Base-by-base conservation (phyloP, 2,888 invertebrate species). In the Leistus spinibarbis region DNA sequence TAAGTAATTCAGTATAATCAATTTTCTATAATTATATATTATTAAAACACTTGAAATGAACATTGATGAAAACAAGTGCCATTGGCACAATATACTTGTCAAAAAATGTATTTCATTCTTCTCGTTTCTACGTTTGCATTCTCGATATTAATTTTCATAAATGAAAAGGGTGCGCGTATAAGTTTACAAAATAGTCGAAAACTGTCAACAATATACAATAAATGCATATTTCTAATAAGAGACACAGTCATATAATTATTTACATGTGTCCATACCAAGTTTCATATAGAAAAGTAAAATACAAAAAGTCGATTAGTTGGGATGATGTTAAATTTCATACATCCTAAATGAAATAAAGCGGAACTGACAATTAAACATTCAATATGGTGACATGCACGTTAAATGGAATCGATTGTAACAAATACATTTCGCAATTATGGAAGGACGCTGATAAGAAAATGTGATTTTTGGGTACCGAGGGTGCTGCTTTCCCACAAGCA, bases 181-280 rank as follows among this genome's bases (percentile, higher is more conserved):
- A 27, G 27, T 27, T 7, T 27, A 27, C 27, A 27, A 27, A 27
- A 27, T 27, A 27, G 9, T 27, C 27, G 27, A 27, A 27, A 27
- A 27, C 27, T 27, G 27, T 27, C 27, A 27, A 27, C 27, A 27
- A 27, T 27, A 27, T 57, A 62, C 40, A 16, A 56, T 16, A 69
- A 69, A 69, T 69, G 69, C 22, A 27, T 40, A 24, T 65, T 65
- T 5, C 19, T 40, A 27, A 40, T 65, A 40, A 16, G 19, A 62
- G 19, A 19, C n/a, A 64, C 17, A 27, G 27, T 27, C n/a, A 7
- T 7, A 7, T 7, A 7, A 27, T 27, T 27, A 27, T 27, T 27
- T 27, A 27, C 27, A 27, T 9, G 27, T 27, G 27, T 27, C 27
- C 27, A 9, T 27, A 27, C 9, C 27, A 27, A 9, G 9, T 27